Conservation (phyloP, 2,888 invertebrate genomes). For the Mystacides longicornis region DNA sequence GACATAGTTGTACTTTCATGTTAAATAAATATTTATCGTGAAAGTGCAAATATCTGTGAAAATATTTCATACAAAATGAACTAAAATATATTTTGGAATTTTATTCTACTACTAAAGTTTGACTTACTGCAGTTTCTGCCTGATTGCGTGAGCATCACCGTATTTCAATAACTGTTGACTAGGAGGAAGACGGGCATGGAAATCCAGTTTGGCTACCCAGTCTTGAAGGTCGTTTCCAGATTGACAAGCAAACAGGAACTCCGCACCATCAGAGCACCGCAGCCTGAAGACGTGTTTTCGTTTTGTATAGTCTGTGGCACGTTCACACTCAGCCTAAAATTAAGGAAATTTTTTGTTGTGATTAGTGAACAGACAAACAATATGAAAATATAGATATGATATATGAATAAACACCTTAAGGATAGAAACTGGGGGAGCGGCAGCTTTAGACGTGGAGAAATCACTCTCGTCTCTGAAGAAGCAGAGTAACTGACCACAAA, state of each 20-base stretch:
- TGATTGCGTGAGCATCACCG: slow-evolving; percentile 45
- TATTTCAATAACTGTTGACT: slow-evolving; percentile 82
- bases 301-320: slow-evolving; percentile 92
- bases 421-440: slow-evolving; percentile 76
- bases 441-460: slow-evolving; percentile 81
- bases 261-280: slow-evolving; percentile 81
- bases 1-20: too few relatives aligned
- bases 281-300: slow-evolving; percentile 89
- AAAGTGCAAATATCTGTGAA: too few relatives aligned
- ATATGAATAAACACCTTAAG: slow-evolving; percentile 47
- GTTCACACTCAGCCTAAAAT: slow-evolving; percentile 67
- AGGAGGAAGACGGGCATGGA: slow-evolving; percentile 88
- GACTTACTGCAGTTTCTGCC: slow-evolving; percentile 31
- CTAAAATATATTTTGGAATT: too few relatives aligned
- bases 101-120: too few relatives aligned
- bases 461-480: slow-evolving; percentile 96
- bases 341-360: too few relatives aligned
- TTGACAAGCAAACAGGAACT: slow-evolving; percentile 80
- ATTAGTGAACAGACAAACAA: background rate
- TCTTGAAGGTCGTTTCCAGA: slow-evolving; percentile 71
- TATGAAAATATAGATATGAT: background rate
- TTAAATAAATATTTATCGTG: too few relatives aligned
- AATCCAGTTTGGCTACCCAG: slow-evolving; percentile 88
- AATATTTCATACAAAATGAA: too few relatives aligned
- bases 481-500: slow-evolving; percentile 94